phyloP scores from a whole-genome alignment of 2,113 vertebrate species.

The Indicator indicator region DNA sequence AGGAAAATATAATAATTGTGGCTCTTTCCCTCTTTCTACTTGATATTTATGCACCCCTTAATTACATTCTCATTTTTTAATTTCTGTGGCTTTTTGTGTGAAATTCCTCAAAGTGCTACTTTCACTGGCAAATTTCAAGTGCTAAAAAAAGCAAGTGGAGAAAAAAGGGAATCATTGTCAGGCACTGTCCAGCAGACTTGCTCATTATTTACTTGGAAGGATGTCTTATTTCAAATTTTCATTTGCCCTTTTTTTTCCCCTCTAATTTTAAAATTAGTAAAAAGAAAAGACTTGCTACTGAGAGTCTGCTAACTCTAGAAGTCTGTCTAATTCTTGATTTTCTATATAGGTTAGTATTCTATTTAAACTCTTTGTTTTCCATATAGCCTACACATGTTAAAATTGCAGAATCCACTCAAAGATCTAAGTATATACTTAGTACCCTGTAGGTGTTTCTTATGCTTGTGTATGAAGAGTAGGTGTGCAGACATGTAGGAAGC shows the following conservation, averaged over 20 bases:
- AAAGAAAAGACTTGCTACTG: not conserved
- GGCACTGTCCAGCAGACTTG: not conserved
- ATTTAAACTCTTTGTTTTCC: not conserved
- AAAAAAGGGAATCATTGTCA: not conserved
- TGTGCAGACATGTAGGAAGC: constrained; percentile 8
- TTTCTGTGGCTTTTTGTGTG: constrained; percentile 49
- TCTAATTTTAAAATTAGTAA: not conserved
- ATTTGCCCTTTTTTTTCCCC: not conserved
- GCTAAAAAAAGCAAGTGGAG: constrained; percentile 34
- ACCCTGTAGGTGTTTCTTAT: constrained; percentile 2
- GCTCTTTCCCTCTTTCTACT: constrained; percentile 23
- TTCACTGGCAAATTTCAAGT: constrained; percentile 48
- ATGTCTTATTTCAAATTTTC: not conserved
- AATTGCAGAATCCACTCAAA: not conserved
- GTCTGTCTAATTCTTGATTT: not conserved
- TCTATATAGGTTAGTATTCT: not conserved
- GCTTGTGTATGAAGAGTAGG: not conserved
- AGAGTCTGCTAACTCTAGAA: not conserved
- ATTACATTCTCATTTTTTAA: constrained; percentile 58
- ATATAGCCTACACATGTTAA: not conserved
- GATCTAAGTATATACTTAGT: not conserved
- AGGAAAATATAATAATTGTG: constrained; percentile 55
- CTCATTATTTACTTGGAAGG: constrained; percentile 12
- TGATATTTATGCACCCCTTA: constrained; percentile 47
- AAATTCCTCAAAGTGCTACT: constrained; percentile 55